phyloP scores from a whole-genome alignment of 2,888 invertebrate genomes.

The Caenorhabditis drosophilae region DNA sequence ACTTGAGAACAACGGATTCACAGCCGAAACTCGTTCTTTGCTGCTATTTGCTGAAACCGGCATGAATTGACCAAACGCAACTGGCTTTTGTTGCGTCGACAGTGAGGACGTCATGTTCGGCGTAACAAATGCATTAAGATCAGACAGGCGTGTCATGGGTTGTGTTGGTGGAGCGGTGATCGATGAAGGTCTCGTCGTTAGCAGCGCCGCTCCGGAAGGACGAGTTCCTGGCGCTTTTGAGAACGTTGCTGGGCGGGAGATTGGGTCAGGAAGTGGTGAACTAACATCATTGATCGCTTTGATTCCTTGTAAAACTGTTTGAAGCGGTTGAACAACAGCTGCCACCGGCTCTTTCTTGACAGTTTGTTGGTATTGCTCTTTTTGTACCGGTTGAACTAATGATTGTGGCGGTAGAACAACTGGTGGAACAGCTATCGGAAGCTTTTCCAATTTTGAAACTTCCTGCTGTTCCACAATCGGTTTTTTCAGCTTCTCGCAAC shows the following conservation, averaged over 20 bases:
- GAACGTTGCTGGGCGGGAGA: conserved; percentile 2
- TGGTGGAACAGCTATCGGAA: neutral
- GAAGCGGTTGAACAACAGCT: conserved; percentile 16
- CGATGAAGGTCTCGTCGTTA: neutral
- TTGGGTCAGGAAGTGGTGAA: conserved; percentile 2
- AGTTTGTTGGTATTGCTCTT: too few species aligned
- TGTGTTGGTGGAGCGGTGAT: conserved; percentile 11
- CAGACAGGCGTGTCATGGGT: neutral
- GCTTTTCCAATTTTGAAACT: neutral
- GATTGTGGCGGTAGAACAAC: neutral
- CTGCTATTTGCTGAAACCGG: neutral
- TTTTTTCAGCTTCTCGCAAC: neutral
- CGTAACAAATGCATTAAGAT: conserved; percentile 6
- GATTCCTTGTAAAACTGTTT: too few species aligned
- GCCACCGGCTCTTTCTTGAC: conserved; percentile 6
- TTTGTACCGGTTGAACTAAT: neutral
- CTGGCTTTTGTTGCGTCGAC: conserved; percentile 2
- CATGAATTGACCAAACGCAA: conserved; percentile 18
- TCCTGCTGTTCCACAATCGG: neutral
- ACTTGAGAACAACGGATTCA: neutral
- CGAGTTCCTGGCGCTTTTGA: conserved; percentile 22
- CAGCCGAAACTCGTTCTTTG: neutral
- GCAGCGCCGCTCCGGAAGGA: neutral
- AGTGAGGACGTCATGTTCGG: neutral
- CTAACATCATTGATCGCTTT: too few species aligned